Base-by-base conservation (phyloP, 1,140 invertebrate genomes). In the Drosophila micromelanica region DNA sequence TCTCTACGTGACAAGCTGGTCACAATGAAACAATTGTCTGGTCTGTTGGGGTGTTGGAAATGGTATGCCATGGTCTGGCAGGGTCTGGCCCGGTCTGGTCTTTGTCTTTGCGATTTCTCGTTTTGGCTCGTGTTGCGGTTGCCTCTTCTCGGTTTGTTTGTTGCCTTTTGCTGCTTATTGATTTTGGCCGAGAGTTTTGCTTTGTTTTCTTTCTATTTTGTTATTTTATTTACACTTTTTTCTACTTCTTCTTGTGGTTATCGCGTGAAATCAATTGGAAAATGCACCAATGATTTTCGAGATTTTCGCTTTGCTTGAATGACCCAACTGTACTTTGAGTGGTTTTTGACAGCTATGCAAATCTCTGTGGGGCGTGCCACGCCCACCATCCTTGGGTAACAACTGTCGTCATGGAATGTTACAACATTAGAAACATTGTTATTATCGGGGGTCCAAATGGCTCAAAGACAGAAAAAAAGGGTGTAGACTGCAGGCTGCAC, bases 251-350 rank as follows among this genome's bases (percentile, higher is more conserved):
- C 67, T 76, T 87, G 82, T 55, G 80, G 78, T 59, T 69, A 49
- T 63, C 35, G 57, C 73, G 79, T 89, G 85, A 90, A 89, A 89
- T 89, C 84, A 90, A 89, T 89, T 84, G 84, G 84, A 89, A 89
- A 89, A 89, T 89, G 85, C 80, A 78, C 73, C 82, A 84, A 89
- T 89, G 85, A 84, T 90, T 90, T 80, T 80, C 48, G 60, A 63
- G 57, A 75, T 87, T 87, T 87, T 87, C 55, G 64, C 52, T 60
- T 68, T 69, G 62, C 64, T 72, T 51, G 74, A 81, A 63, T 76
- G 75, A 45, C 64, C 60, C 64, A 65, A 82, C 84, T 76, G 78
- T 89, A 86, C 82, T 30, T n/a, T 8, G 7, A 48, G 43, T 48
- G 35, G n/a, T 45, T 45, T 71, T 42, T 37, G 54, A 40, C 37